Conservation (phyloP, 2,888 invertebrate genomes). For the Aleiodes testaceus region DNA sequence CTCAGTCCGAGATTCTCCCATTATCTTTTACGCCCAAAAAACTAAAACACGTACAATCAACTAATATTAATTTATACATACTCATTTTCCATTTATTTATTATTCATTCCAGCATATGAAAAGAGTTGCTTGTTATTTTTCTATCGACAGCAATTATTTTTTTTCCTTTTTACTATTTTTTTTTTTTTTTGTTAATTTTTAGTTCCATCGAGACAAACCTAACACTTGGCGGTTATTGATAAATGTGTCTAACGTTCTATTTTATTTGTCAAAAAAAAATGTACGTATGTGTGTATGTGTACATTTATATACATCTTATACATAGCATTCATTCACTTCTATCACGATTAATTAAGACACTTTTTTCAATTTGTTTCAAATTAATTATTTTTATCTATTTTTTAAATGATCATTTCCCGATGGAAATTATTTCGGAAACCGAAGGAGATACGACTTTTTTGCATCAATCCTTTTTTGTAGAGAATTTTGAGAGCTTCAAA, state of each 20-base stretch:
- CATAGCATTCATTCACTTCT: neutral
- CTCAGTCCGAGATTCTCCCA: neutral
- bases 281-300: conserved; percentile 26
- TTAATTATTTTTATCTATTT: neutral
- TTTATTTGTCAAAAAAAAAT: neutral
- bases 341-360: conserved; percentile 25
- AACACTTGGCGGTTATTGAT: too few relatives aligned
- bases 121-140: too few relatives aligned
- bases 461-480: too few relatives aligned
- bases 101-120: too few relatives aligned
- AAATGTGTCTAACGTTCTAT: too few relatives aligned
- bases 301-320: conserved; percentile 4
- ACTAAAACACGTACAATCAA: neutral
- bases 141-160: too few relatives aligned
- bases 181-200: too few relatives aligned
- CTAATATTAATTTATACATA: too few relatives aligned
- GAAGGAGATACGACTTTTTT: too few relatives aligned
- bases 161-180: too few relatives aligned
- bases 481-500: too few relatives aligned
- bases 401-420: conserved; percentile 4
- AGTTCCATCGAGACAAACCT: too few relatives aligned
- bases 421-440: conserved; percentile 7
- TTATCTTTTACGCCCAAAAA: conserved; percentile 1
- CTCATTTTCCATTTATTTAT: neutral
- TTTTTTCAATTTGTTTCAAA: conserved; percentile 14